Conservation (phyloP, 2,113 vertebrate species). For the Oriolus oriolus region DNA sequence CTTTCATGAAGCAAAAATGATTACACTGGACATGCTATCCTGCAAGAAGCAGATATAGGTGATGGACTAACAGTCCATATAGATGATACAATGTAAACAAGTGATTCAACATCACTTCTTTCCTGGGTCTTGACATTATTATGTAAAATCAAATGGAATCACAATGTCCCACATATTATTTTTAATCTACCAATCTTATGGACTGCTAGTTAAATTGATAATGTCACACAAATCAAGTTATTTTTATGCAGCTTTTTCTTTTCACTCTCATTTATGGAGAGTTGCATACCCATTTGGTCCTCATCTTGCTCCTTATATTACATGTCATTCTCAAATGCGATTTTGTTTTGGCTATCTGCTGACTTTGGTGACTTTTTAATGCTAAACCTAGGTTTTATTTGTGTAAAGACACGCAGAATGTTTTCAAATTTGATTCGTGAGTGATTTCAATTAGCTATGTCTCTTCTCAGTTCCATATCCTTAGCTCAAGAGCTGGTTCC, state of each 20-base stretch:
- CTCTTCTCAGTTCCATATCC: not conserved
- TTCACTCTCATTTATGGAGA: not conserved
- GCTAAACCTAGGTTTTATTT: not conserved
- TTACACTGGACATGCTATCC: not conserved
- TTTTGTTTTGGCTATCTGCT: not conserved
- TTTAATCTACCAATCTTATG: not conserved
- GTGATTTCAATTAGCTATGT: not conserved
- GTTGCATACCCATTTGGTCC: rapidly evolving
- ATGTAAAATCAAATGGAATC: not conserved
- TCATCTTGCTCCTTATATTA: not conserved
- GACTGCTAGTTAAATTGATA: not conserved
- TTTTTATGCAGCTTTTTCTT: not conserved
- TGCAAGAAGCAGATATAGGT: not conserved
- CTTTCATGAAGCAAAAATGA: not conserved
- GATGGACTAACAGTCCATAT: not conserved
- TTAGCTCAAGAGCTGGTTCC: not conserved
- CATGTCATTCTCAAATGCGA: not conserved
- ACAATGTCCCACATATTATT: not conserved
- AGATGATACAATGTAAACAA: not conserved
- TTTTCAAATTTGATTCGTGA: not conserved
- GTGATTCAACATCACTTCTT: not conserved
- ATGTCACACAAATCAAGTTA: not conserved
- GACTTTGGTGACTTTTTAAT: not conserved
- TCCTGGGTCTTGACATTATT: not conserved
- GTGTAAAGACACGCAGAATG: not conserved